phyloP scores from a whole-genome alignment of 2,888 invertebrate species.

The Drosophila borealis region DNA sequence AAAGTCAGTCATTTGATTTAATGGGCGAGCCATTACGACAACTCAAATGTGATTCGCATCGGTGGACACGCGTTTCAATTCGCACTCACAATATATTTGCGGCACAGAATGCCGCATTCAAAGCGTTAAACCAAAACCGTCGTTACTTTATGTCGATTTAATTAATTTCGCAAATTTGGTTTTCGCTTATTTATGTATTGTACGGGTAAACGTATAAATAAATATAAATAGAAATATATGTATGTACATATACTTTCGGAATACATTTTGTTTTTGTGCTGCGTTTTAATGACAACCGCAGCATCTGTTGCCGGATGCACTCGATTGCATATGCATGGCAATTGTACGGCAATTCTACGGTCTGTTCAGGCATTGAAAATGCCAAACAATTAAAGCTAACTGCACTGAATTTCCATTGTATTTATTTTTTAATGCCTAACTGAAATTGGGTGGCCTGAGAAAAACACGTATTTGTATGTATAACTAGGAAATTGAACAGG shows the following conservation, averaged over 20 bases:
- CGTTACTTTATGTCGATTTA: conserved; percentile 71
- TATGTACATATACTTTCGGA: conserved; percentile 18
- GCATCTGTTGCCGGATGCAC: conserved; percentile 71
- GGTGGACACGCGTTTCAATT: conserved; percentile 26
- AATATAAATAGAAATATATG: background rate
- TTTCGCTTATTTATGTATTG: conserved; percentile 66
- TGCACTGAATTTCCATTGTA: conserved; percentile 18
- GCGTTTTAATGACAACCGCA: conserved; percentile 68
- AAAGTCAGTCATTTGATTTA: conserved; percentile 39
- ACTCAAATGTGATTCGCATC: conserved; percentile 38
- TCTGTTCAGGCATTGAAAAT: conserved; percentile 49
- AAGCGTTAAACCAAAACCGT: conserved; percentile 55
- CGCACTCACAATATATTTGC: conserved; percentile 42
- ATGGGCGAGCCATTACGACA: conserved; percentile 26
- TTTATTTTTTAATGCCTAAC: conserved; percentile 18
- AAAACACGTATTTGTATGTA: conserved; percentile 10
- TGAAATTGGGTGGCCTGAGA: conserved; percentile 24
- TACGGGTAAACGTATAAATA: conserved; percentile 5
- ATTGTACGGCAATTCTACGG: conserved; percentile 29
- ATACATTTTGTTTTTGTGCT: conserved; percentile 53
- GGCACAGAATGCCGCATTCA: conserved; percentile 48
- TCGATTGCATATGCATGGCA: conserved; percentile 59
- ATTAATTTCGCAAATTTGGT: conserved; percentile 73
- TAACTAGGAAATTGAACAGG: background rate
- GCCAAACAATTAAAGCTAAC: conserved; percentile 44